Conservation (phyloP, 1,140 invertebrate genomes). For the Drosophila ambigua region DNA sequence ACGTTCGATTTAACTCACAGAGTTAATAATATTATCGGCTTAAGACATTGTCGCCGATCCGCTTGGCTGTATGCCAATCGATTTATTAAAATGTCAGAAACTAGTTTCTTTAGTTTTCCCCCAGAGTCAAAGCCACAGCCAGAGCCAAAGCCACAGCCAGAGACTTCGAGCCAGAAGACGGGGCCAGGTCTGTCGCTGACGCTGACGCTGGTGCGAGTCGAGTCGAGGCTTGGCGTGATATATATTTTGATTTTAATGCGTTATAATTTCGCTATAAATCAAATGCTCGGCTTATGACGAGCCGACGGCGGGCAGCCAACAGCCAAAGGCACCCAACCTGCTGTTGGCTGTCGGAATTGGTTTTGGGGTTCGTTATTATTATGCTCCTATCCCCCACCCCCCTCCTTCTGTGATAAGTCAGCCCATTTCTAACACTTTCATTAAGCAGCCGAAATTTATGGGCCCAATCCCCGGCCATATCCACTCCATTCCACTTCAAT, state of each 20-base stretch:
- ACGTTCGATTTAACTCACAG: conserved; percentile 77
- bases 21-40: conserved; percentile 83
- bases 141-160: neutral
- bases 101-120: conserved; percentile 62
- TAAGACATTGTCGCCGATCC: conserved; percentile 75
- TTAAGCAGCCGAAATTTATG: conserved; percentile 71
- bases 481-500: conserved; percentile 75
- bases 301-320: conserved; percentile 40
- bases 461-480: conserved; percentile 16
- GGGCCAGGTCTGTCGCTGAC: conserved; percentile 7
- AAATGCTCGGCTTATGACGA: conserved; percentile 69
- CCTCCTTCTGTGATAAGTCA: conserved; percentile 23
- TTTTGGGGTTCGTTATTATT: conserved; percentile 24
- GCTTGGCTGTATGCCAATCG: conserved; percentile 63
- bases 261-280: conserved; percentile 83
- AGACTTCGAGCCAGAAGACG: neutral
- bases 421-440: conserved; percentile 71
- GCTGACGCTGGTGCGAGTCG: neutral
- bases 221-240: conserved; percentile 46
- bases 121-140: neutral
- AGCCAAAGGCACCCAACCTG: conserved; percentile 17
- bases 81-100: conserved; percentile 82
- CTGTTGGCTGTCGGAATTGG: conserved; percentile 25
- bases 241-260: conserved; percentile 80
- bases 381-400: conserved; percentile 7